Evolutionary conservation across 2,113 vertebrate genomes (phyloP), one percentile per base, ranked within the genome.

Genomic region (Aramus guarauna): DNA sequence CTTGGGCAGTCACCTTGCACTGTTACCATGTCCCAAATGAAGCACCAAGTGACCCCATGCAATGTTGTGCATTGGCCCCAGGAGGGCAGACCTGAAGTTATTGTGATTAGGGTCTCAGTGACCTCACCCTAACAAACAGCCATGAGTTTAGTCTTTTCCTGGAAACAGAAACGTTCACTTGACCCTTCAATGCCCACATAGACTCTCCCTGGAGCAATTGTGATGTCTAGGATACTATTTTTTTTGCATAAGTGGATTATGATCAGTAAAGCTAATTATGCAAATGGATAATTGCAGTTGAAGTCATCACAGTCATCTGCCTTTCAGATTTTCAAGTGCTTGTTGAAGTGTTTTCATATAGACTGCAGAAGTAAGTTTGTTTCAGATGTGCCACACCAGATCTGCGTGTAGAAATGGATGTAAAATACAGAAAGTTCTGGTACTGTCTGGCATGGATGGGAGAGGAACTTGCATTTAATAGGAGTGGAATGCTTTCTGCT

Each of bases 201-300:
- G 27, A 32, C 19, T 48, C 9, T 59, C 15, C 6, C 11, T 68
- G 30, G n/a, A 87, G 43, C 8, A 47, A 37, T 15, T 48, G n/a
- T 48, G 20, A 36, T 48, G 23, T 45, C 23, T 68, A 82, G 27
- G 39, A 64, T 5, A 26, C 15, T 68, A 3, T 36, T 56, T 87
- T 91, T 87, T 91, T 87, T 91, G 20, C 9, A 1, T 47, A 95
- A 87, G 32, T 88, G 39, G 45, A 68, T 88, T 81, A 78, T 75
- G 39, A 72, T 82, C 29, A 66, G 58, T 79, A 66, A 52, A 91
- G 32, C 4, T 72, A 88, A 82, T 93, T 85, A 88, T 69, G 53
- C 41, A 82, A 88, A 85, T 39, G 69, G 12, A 39, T 85, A 81
- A 84, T 88, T 6, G 36, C 15, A 69, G 34, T 48, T 53, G 37